A percentile compares a stretch with the other conserved stretches of the same genome.
Conservation (phyloP, 2,797 vertebrate genomes). For the Eulemur albifrons region DNA sequence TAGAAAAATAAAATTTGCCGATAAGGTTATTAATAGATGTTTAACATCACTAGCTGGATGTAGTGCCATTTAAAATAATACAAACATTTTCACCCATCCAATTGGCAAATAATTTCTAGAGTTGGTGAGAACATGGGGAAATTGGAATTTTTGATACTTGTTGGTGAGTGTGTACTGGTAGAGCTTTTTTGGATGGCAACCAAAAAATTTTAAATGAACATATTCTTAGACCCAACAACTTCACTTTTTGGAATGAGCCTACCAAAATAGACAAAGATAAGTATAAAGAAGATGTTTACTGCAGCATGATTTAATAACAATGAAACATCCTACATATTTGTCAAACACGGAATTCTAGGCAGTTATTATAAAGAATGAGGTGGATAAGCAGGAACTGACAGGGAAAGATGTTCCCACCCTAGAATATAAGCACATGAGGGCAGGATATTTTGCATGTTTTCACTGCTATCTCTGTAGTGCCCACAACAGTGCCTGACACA, state of each 20-base stretch:
- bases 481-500: not conserved
- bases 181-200: not conserved
- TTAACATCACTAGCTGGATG: not conserved
- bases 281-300: not conserved
- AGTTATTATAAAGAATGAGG: no score
- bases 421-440: rapidly evolving
- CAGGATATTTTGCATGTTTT: not conserved
- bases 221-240: not conserved
- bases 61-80: not conserved
- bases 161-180: not conserved
- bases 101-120: not conserved
- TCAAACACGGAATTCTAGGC: not conserved
- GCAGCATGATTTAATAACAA: no score
- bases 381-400: rapidly evolving
- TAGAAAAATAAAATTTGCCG: not conserved
- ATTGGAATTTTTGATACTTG: not conserved
- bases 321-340: not conserved
- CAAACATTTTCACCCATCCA: not conserved
- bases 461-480: not conserved
- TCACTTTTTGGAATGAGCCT: not conserved
- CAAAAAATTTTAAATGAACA: not conserved
- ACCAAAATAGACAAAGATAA: not conserved
- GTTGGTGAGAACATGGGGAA: not conserved
- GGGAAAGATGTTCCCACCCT: not conserved
- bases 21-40: not conserved